Conservation (phyloP, 2,113 vertebrate species). For the Mystacornis crossleyi region DNA sequence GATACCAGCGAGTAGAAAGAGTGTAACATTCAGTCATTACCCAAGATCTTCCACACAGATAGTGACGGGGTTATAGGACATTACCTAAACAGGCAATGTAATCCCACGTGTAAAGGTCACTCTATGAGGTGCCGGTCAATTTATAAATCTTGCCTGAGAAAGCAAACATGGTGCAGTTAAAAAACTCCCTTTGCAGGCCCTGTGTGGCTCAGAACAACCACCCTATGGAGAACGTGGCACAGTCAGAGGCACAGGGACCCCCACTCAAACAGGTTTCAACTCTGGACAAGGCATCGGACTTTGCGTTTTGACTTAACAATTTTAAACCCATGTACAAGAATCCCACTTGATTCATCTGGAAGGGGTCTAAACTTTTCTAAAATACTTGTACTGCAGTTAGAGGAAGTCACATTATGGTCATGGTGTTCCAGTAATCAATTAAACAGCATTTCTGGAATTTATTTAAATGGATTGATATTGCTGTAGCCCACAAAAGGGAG, state of each 20-base stretch:
- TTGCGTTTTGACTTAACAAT: background rate
- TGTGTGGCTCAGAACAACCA: background rate
- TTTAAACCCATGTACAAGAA: background rate
- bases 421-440: background rate
- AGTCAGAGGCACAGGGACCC: background rate
- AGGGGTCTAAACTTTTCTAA: background rate
- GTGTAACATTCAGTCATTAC: background rate
- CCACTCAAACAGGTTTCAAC: background rate
- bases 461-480: background rate
- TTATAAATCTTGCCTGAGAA: background rate
- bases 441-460: background rate
- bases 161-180: background rate
- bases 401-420: background rate
- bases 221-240: accelerated
- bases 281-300: background rate
- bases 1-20: background rate
- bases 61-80: background rate
- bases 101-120: background rate
- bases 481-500: background rate
- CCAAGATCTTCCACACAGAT: background rate
- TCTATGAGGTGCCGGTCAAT: background rate
- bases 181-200: background rate
- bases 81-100: background rate
- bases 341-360: background rate
- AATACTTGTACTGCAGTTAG: background rate